Evolutionary conservation across 1,140 invertebrate genomes (phyloP), one percentile per base, ranked within the genome.

Genomic region (Cydia fagiglandana): DNA sequence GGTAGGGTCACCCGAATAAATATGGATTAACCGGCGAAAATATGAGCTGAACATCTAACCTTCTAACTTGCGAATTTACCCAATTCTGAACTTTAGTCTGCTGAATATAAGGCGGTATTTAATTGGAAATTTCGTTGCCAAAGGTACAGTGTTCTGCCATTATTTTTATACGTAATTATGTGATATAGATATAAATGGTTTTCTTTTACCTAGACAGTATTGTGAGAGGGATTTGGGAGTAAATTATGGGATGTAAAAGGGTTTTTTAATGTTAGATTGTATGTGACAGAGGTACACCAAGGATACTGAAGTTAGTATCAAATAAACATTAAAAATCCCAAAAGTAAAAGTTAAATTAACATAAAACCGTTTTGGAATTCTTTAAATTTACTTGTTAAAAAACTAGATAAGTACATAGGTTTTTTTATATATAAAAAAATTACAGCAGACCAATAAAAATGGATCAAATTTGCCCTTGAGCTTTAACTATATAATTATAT

Each of bases 21-120:
- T 84, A 83, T 84, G 81, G 83, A 84, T 84, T 84, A 84, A 74
- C 77, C 30, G 73, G 76, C 66, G 78, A 78, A 84, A 84, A 84
- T 84, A 80, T 81, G 80, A 84, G 79, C 56, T 73, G 75, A 76
- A 74, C 34, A 47, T 41, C 56, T 38, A 70, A 6, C 66, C 66
- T 70, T 45, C 38, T 38, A 41, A 41, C 66, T 34, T n/a, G 15
- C 6, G n/a, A 70, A n/a, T 38, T 45, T 30, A 70, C 15, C 64
- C 13, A 6, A 70, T 41, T 70, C 38, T 38, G n/a, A 17, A 70
- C 66, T 30, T 38, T 70, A 70, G 0, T 13, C n/a, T n/a, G 4
- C 2, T 28, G n/a, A 15, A 1, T n/a, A 41, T 38, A 70, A 41
- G 66, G 17, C 66, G 30, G 30, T 12, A 68, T 68, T 70, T 38